Conservation (phyloP, 2,888 invertebrate genomes). For the Caenorhabditis afra region DNA sequence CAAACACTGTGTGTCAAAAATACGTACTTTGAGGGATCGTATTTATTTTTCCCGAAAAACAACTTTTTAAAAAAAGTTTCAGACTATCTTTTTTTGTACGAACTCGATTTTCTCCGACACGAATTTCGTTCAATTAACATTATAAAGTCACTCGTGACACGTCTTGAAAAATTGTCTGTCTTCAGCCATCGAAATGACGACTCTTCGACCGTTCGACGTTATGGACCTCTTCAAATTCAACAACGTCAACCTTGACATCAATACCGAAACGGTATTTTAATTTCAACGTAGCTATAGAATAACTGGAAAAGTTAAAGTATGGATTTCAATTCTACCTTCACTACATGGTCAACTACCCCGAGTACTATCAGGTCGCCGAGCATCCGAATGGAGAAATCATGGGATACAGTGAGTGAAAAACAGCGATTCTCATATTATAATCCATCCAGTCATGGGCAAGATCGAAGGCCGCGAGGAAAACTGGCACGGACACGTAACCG, state of each 20-base stretch:
- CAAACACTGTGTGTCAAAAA: conserved; percentile 17
- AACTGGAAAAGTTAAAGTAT: conserved; percentile 82
- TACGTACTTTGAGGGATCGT: conserved; percentile 27
- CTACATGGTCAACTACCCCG: conserved; percentile 97
- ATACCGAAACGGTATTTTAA: conserved; percentile 89
- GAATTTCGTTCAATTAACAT: no score
- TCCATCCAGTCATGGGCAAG: conserved; percentile 93
- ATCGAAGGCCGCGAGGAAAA: conserved; percentile 95
- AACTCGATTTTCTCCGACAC: no score
- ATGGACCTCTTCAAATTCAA: conserved; percentile 75
- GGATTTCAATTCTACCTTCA: conserved; percentile 91
- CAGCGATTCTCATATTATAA: no score
- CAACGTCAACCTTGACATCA: conserved; percentile 89
- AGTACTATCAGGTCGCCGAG: conserved; percentile 97
- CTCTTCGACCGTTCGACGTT: conserved; percentile 70
- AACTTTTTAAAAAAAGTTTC: no score
- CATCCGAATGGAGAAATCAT: conserved; percentile 96
- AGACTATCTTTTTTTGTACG: not conserved
- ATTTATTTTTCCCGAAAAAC: conserved; percentile 11
- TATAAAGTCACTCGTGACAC: no score
- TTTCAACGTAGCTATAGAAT: conserved; percentile 78
- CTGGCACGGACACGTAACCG: conserved; percentile 99
- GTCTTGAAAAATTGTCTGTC: no score
- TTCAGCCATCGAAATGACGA: conserved; percentile 54
- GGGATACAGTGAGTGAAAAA: conserved; percentile 91